Evolutionary conservation across 2,797 vertebrate genomes (phyloP), one percentile per base, ranked within the genome.

Genomic region (Tarsius wallacei): DNA sequence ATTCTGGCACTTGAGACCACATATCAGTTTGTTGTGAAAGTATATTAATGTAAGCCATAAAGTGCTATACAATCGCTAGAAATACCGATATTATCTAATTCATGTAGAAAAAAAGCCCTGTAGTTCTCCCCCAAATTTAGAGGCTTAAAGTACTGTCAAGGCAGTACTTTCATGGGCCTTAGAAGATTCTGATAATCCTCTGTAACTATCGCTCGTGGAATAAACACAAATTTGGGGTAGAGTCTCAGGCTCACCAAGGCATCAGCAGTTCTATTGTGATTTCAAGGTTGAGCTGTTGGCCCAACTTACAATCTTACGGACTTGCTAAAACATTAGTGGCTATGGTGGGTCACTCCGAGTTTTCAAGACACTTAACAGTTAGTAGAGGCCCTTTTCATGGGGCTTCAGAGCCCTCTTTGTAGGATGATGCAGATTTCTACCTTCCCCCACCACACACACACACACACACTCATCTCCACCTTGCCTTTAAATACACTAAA

Each of bases 141-240:
- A 2, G 1, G 8, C 36, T 95, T 93, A 86, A 94, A 68, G 26
- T 93, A 86, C 70, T 74, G 68, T 76, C 47, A 86, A 82, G 31
- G 36, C 26, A 71, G 31, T 1, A 0, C 16, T 87, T 91, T 74
- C 0, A 0, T 28, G 24, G 42, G 4, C 11, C 81, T 92, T 77
- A 61, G 7, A 95, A 31, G 26, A 92, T 87, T 96, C 31, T 78
- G 47, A 82, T 36, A 70, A 81, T 81, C 85, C 64, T 87, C 90
- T 86, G 26, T 80, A 96, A 87, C 53, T 89, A 51, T 31, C 24
- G 5, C 51, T 84, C 22, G 63, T 71, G 4, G 31, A 93, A 85
- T 92, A 78, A 94, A 85, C 11, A 66, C 57, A 84, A n/a, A 53
- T 90, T 80, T 83, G 73, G 28, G 86, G 19, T 77, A 78, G 10